Percentiles rank a stretch among this genome's conserved stretches.
Conservation (phyloP, 2,113 vertebrate genomes). For the Formicarius rufipectus region DNA sequence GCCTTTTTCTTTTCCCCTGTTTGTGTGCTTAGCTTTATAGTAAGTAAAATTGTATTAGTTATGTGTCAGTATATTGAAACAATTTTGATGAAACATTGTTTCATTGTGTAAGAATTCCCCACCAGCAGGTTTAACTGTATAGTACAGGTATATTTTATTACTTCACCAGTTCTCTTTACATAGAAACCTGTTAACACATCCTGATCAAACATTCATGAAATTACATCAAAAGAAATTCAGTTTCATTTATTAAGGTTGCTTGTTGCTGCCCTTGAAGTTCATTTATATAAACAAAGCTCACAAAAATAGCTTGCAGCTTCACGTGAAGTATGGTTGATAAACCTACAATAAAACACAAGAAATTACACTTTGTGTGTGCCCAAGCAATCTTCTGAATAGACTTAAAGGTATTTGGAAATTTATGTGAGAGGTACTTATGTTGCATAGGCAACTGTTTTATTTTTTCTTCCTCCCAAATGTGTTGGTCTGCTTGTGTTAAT, state of each 20-base stretch:
- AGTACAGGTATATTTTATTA: conserved; percentile 38
- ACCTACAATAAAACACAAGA: conserved; percentile 59
- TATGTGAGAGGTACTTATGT: conserved; percentile 43
- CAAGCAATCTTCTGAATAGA: conserved; percentile 60
- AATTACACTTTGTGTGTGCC: conserved; percentile 23
- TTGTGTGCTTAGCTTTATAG: background rate
- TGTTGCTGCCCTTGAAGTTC: conserved; percentile 67
- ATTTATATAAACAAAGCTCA: conserved; percentile 65
- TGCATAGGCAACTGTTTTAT: background rate
- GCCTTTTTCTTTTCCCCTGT: fast-evolving
- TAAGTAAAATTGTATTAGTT: background rate
- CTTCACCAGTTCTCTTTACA: conserved; percentile 24
- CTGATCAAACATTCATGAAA: conserved; percentile 74
- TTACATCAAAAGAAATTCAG: conserved; percentile 65
- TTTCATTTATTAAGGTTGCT: conserved; percentile 69
- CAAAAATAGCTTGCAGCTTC: conserved; percentile 60
- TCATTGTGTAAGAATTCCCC: background rate
- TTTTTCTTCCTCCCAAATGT: background rate
- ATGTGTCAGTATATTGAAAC: background rate
- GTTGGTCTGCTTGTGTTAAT: conserved; percentile 51
- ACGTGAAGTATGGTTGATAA: conserved; percentile 44
- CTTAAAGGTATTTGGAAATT: conserved; percentile 65
- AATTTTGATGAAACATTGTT: background rate
- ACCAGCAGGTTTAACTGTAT: background rate
- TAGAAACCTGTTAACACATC: conserved; percentile 45